Base-by-base conservation (phyloP, 2,113 vertebrate genomes). In the Henicopernis longicauda region DNA sequence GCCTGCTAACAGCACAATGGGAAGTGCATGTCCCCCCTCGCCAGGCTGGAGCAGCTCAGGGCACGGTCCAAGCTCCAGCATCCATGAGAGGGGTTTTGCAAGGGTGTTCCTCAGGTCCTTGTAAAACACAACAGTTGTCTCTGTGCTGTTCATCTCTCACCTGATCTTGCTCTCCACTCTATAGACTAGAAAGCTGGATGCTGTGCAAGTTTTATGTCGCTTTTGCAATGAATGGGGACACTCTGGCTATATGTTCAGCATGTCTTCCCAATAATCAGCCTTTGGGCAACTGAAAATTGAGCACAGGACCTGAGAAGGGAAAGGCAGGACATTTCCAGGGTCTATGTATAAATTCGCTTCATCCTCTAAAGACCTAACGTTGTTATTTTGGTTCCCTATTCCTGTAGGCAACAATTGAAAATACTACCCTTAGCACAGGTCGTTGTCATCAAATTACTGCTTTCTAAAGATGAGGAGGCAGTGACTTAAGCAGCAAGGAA, bases 181-280 rank as follows among this genome's bases (percentile, higher is more conserved):
- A 4, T 7, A 23, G 26, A 16, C 25, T 47, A 29, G 61, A 82
- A 57, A 61, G 34, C 27, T 38, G 49, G 15, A 21, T 50, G 26
- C 40, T 27, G 55, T 7, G 11, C 29, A 8, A 9, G 19, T 45
- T 58, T 59, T 49, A 20, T 14, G 27, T 31, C 63, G 20, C 31
- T 70, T 85, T 6, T 44, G 29, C n/a, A 50, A 34, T 6, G 40
- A 65, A 21, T 3, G 10, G 50, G 12, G 25, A 57, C 25, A 3
- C 38, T 36, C 47, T n/a, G 40, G n/a, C 57, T 31, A 0, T 32
- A 21, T 1, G 10, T 10, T 22, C 52, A 66, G n/a, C 9, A 3
- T 10, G 11, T 9, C 54, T 83, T 57, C 70, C 45, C 52, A 59
- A 62, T 19, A 32, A 42, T 12, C 44, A 50, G 32, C 38, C 65